Base-by-base conservation (phyloP, 2,113 vertebrate genomes). In the Boulengeromyrus knoepffleri region DNA sequence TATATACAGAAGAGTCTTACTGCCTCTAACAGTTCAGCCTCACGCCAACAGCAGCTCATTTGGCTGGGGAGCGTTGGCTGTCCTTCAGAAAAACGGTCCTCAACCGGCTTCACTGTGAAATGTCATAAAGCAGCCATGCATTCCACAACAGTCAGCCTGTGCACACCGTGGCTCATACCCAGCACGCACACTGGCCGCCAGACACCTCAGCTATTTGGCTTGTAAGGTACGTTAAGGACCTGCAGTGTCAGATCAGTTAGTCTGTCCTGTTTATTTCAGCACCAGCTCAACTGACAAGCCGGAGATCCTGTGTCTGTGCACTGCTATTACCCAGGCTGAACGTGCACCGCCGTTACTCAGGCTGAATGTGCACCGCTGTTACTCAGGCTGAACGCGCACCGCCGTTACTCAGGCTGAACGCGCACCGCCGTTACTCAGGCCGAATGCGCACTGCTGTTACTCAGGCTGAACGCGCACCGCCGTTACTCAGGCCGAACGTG, bases 101-200 rank as follows among this genome's bases (percentile, higher is more conserved):
- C 94, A 94, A 95, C 94, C 94, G 93, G 92, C 95, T 94, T 95
- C 95, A 94, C 95, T 96, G 95, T 95, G 94, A 95, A 93, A 94
- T 94, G 95, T 94, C 95, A 96, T 96, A 96, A 95, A 96, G 94
- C 92, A 91, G 92, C 87, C 92, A 91, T 92, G 93, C 92, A 94
- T 93, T n/a, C 90, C 94, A 93, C 83, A 93, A 93, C 93, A 90
- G 93, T 91, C 93, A 93, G 93, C 94, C 95, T 95, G 95, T 93
- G 95, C 92, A 92, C 77, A 90, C 93, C 2, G 9, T 93, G 50
- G 8, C 93, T 91, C 80, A 50, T 15, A 86, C 46, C 21, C 46
- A 27, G 24, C n/a, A 89, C 6, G 50, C 47, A 31, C 21, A 27
- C 80, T 46, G 17, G 53, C 36, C 49, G 3, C 66, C n/a, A 87